phyloP scores from a whole-genome alignment of 64 coral and sea anemone genomes.

The Cladopsammia gracilis region DNA sequence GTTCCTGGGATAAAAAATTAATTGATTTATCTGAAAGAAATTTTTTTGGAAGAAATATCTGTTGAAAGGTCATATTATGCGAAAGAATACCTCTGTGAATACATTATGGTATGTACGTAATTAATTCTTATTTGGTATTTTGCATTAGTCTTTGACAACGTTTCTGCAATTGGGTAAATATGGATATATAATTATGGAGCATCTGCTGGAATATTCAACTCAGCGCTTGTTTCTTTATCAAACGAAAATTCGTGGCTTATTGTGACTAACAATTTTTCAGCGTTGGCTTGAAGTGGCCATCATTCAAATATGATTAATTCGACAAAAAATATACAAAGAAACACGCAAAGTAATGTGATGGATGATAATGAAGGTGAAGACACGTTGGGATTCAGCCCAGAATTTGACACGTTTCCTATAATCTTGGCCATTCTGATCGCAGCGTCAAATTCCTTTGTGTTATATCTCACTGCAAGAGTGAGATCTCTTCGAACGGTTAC shows the following conservation, averaged over 20 bases:
- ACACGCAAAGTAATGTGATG: not conserved
- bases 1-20: too few relatives aligned
- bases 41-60: too few relatives aligned
- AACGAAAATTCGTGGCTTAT: not conserved
- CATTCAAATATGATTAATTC: not conserved
- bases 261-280: not conserved
- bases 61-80: too few relatives aligned
- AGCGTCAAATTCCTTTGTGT: not conserved
- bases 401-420: constrained; percentile 11
- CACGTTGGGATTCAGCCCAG: not conserved
- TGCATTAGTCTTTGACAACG: too few relatives aligned
- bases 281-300: too few relatives aligned
- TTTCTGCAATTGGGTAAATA: not conserved
- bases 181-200: not conserved
- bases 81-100: too few relatives aligned
- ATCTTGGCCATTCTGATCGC: not conserved
- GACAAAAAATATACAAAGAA: not conserved
- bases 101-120: too few relatives aligned
- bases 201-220: not conserved
- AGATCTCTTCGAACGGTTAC: not conserved
- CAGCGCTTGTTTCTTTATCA: not conserved
- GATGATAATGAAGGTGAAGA: not conserved
- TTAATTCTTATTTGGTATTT: too few relatives aligned
- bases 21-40: too few relatives aligned
- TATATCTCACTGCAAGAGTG: not conserved